These are phyloP conservation scores for Chrysodeixis includens DNA, from an alignment of 2,888 invertebrate genomes.

Conservation along the genomic window DNA sequence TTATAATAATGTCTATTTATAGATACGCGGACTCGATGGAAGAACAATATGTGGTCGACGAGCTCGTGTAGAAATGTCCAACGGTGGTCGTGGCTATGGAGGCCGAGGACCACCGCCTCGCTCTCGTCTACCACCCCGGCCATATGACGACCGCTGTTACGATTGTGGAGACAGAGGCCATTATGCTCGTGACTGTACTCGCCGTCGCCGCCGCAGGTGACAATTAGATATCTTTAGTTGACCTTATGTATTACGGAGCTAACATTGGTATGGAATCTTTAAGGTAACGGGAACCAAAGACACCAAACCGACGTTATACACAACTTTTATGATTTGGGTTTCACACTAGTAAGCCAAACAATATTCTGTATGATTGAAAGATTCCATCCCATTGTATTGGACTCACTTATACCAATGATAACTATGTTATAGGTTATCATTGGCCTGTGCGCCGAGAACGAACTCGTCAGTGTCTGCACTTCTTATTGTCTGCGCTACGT, in stretches of 20 bases:
- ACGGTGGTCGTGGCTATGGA: conserved; percentile 92
- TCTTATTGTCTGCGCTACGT: conserved; percentile 89
- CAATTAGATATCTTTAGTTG: conserved; percentile 25
- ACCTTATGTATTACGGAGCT: conserved; percentile 42
- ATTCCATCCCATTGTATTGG: conserved; percentile 80
- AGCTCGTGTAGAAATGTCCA: conserved; percentile 97
- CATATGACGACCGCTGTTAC: conserved; percentile 97
- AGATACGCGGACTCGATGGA: conserved; percentile 91
- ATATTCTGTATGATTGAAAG: conserved; percentile 60
- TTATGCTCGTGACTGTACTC: conserved; percentile 96
- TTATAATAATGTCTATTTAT: conserved; percentile 29
- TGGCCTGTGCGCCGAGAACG: conserved; percentile 89
- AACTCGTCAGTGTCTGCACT: conserved; percentile 89
- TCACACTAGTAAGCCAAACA: conserved; percentile 14
- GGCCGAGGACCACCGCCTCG: conserved; percentile 90
- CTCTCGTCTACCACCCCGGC: conserved; percentile 92
- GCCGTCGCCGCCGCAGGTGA: conserved; percentile 91
- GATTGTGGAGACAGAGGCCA: conserved; percentile 98
- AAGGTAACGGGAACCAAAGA: conserved; percentile 37
- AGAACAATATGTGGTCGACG: conserved; percentile 96
- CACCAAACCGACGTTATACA: conserved; percentile 17
- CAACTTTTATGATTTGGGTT: conserved; percentile 22
- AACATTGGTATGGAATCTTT: conserved; percentile 74
- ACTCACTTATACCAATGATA: conserved; percentile 88
- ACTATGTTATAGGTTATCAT: conserved; percentile 90